phyloP scores from a whole-genome alignment of 2,797 vertebrate species.

The Ispidina picta region DNA sequence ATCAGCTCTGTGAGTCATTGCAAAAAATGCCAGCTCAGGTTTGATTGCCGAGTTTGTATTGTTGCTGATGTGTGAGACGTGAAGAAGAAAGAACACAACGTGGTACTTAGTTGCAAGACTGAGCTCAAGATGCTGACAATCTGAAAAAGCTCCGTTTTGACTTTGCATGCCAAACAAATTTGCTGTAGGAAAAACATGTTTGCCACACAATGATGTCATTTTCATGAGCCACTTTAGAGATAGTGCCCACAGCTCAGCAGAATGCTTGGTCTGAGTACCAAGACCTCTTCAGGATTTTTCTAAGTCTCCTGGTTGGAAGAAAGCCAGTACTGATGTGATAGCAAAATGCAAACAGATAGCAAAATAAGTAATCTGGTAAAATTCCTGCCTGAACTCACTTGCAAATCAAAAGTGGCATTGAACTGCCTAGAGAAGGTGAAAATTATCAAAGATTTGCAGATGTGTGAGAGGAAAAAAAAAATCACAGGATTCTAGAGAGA shows the following conservation, averaged over 20 bases:
- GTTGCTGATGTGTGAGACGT: constrained; percentile 4
- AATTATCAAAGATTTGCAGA: not conserved
- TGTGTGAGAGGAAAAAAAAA: not conserved
- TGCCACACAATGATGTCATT: not conserved
- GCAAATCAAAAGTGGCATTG: not conserved
- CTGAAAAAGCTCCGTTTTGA: constrained; percentile 4
- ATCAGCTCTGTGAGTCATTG: constrained; percentile 36
- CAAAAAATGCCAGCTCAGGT: constrained; percentile 18
- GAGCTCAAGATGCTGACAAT: constrained; percentile 42
- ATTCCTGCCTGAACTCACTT: not conserved
- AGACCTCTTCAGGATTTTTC: not conserved
- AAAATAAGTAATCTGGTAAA: not conserved
- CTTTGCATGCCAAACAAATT: not conserved
- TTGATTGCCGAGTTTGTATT: not conserved
- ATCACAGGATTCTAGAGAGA: not conserved
- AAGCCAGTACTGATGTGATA: not conserved
- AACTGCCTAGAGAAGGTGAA: not conserved
- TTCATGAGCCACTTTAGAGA: not conserved
- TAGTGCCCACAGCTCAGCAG: constrained; percentile 17
- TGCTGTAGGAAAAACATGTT: not conserved
- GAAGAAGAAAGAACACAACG: not conserved
- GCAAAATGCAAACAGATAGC: not conserved
- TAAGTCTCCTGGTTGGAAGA: not conserved
- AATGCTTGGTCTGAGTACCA: not conserved
- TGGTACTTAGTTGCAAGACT: constrained; percentile 24